These are phyloP conservation scores for Seriola quinqueradiata DNA, from an alignment of 2,113 vertebrate species.

Conservation along the genomic window DNA sequence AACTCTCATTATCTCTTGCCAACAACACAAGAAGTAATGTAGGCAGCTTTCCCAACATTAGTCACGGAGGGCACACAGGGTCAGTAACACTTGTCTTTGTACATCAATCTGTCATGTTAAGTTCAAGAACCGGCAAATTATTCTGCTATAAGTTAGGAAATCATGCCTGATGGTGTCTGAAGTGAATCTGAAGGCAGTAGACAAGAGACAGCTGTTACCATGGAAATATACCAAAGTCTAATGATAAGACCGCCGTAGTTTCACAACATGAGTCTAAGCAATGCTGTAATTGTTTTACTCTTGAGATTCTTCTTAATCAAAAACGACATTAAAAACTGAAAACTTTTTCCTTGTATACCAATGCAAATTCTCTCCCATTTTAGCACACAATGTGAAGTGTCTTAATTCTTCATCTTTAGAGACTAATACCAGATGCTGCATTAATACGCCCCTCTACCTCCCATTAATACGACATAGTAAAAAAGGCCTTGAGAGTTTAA, in stretches of 20 bases:
- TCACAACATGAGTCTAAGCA: slow-evolving; percentile 13
- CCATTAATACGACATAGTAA: background rate
- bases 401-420: background rate
- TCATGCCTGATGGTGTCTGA: slow-evolving; percentile 35
- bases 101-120: slow-evolving; percentile 52
- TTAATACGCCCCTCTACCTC: background rate
- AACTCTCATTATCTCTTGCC: slow-evolving; percentile 62
- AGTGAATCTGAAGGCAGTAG: slow-evolving; percentile 27
- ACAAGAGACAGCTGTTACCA: slow-evolving; percentile 45
- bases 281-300: background rate
- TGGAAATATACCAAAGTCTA: slow-evolving; percentile 12
- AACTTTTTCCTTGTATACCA: background rate
- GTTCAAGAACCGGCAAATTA: slow-evolving; percentile 32
- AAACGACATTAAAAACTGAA: background rate
- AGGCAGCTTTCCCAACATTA: slow-evolving; percentile 53
- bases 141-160: slow-evolving; percentile 17
- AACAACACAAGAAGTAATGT: slow-evolving; percentile 59
- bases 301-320: background rate
- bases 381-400: background rate
- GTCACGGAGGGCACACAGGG: slow-evolving; percentile 53
- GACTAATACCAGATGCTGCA: slow-evolving; percentile 1
- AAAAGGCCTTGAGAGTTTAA: slow-evolving; percentile 9
- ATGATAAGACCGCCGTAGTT: slow-evolving; percentile 7
- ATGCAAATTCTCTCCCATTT: background rate
- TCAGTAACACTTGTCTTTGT: slow-evolving; percentile 62